Evolutionary conservation across 2,888 invertebrate species (phyloP).

Genomic region (Tuta absoluta): DNA sequence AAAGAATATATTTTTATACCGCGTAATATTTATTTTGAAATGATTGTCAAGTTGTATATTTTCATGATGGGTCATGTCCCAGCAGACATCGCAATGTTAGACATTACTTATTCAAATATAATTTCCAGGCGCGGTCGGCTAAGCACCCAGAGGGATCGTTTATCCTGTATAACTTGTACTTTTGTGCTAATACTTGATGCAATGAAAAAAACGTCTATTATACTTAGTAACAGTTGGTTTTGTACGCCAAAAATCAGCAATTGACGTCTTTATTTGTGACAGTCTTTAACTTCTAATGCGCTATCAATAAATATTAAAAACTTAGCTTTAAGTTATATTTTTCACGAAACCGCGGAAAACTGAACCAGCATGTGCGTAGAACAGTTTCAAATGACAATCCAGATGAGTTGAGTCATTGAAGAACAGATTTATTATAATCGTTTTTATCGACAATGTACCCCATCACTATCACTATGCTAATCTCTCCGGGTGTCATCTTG

Average conservation of each 20-base stretch:
- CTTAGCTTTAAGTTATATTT: too few relatives aligned
- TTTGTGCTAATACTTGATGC: slow-evolving; percentile 20
- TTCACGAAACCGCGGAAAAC: too few relatives aligned
- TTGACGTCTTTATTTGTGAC: background rate
- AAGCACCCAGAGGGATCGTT: slow-evolving; percentile 35
- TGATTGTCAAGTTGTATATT: slow-evolving; percentile 25
- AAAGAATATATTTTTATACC: background rate
- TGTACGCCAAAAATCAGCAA: background rate
- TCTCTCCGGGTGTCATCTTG: slow-evolving; percentile 74
- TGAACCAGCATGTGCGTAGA: too few relatives aligned
- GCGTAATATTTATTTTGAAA: background rate
- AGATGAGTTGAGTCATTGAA: too few relatives aligned
- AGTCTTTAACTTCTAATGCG: too few relatives aligned
- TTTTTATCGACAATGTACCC: slow-evolving; percentile 17
- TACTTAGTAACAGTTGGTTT: background rate
- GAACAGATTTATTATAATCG: background rate
- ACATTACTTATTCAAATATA: slow-evolving; percentile 43
- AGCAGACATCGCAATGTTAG: slow-evolving; percentile 30
- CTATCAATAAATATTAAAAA: too few relatives aligned
- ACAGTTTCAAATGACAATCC: too few relatives aligned
- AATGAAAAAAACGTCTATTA: background rate
- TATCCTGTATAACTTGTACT: slow-evolving; percentile 47
- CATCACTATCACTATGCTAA: slow-evolving; percentile 73
- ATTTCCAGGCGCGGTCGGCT: slow-evolving; percentile 33
- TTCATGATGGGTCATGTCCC: slow-evolving; percentile 22